phyloP scores from a whole-genome alignment of 2,797 vertebrate species.

The Enteromius mattozi region DNA sequence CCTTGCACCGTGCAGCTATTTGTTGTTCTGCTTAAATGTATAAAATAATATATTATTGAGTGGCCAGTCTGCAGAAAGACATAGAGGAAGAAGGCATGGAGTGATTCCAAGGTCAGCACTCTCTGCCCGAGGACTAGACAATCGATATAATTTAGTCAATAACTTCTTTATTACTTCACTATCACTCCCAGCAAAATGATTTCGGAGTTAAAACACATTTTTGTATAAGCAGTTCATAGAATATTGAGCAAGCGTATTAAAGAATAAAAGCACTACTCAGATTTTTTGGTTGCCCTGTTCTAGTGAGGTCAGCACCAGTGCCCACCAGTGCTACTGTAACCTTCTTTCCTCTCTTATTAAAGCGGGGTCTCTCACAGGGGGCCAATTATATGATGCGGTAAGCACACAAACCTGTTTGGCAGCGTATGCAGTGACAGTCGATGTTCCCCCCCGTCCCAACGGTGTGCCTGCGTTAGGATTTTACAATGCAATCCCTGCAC shows the following conservation, averaged over 20 bases:
- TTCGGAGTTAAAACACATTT: conserved; percentile 98
- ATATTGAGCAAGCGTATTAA: conserved; percentile 82
- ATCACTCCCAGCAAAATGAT: conserved; percentile 96
- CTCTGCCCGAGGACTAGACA: conserved; percentile 94
- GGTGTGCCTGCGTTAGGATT: conserved; percentile 41
- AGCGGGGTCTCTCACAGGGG: conserved; percentile 54
- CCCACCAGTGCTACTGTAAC: conserved; percentile 38
- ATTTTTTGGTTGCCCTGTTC: conserved; percentile 2
- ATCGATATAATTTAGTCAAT: conserved; percentile 99
- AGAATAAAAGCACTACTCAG: conserved; percentile 24
- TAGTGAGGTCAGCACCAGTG: conserved; percentile 28
- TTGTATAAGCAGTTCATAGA: conserved; percentile 75
- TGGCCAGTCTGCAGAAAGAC: conserved; percentile 88
- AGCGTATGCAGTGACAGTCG: conserved; percentile 49
- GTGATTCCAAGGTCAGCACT: conserved; percentile 95
- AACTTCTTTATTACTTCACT: conserved; percentile 99
- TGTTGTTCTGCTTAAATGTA: conserved; percentile 93
- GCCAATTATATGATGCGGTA: conserved; percentile 61
- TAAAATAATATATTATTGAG: conserved; percentile 99
- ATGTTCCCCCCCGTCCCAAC: conserved; percentile 35
- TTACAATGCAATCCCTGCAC: conserved; percentile 56
- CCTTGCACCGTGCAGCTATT: conserved; percentile 88
- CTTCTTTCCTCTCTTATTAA: conserved; percentile 46
- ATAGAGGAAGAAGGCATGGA: conserved; percentile 90
- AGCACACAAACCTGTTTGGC: conserved; percentile 53